Evolutionary conservation across 2,113 vertebrate genomes (phyloP).

Genomic region (Mystacornis crossleyi): DNA sequence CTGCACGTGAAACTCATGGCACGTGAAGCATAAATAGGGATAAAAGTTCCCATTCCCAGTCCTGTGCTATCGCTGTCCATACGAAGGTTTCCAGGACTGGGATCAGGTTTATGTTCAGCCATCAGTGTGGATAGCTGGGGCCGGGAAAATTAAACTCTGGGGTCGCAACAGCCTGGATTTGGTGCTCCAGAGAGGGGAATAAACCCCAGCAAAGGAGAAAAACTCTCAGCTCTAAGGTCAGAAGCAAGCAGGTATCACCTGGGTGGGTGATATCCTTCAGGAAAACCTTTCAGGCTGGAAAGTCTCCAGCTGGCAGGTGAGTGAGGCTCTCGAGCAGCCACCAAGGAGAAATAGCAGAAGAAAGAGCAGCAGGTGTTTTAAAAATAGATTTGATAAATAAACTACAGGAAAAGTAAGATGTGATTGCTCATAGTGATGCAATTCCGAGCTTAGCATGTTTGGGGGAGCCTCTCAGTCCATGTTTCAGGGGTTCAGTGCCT

Average conservation of each 20-base stretch:
- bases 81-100: neutral
- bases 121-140: fast-evolving
- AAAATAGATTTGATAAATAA: neutral
- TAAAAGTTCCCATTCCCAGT: neutral
- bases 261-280: neutral
- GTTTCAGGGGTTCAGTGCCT: neutral
- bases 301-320: neutral
- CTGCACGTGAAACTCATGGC: fast-evolving
- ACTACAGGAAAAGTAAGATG: neutral
- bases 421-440: neutral
- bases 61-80: fast-evolving
- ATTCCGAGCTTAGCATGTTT: neutral
- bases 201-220: neutral
- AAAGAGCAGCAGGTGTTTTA: neutral
- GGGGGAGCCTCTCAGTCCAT: neutral
- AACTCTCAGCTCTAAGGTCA: neutral
- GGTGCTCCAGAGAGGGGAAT: neutral
- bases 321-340: neutral
- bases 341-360: neutral
- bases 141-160: neutral
- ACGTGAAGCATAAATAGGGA: fast-evolving
- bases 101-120: neutral
- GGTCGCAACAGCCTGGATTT: neutral
- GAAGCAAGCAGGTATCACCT: neutral
- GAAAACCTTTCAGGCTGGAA: neutral